A percentile compares a stretch with the other conserved stretches of the same genome.
These are phyloP conservation scores for Anagyrus pseudococci DNA, from an alignment of 2,888 invertebrate genomes.

Conservation along the genomic window DNA sequence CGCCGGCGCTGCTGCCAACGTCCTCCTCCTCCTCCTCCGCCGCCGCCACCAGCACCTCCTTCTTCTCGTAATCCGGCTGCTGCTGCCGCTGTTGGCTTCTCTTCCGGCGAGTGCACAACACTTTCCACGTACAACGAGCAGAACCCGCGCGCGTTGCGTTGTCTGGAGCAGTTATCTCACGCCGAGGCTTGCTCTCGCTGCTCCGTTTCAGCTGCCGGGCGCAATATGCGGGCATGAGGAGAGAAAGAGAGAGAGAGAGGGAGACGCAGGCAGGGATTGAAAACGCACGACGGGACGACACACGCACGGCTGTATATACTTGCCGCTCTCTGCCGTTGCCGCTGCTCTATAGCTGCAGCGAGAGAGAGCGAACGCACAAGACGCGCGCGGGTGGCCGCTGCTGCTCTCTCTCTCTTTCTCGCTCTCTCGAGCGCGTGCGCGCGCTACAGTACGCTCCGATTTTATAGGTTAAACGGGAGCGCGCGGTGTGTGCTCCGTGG, in stretches of 20 bases:
- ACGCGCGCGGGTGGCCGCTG: conserved; percentile 12
- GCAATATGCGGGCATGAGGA: background rate
- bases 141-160: no score
- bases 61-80: no score
- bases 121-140: no score
- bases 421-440: conserved; percentile 14
- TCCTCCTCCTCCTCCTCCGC: background rate
- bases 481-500: background rate
- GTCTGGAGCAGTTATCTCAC: no score
- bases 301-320: conserved; percentile 6
- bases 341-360: background rate
- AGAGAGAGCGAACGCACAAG: conserved; percentile 1
- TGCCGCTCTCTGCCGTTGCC: conserved; percentile 2
- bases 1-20: background rate
- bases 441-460: background rate
- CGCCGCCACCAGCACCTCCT: no score
- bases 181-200: no score
- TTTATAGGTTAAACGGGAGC: conserved; percentile 32
- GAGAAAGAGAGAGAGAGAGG: background rate
- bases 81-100: no score
- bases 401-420: conserved; percentile 37
- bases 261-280: background rate
- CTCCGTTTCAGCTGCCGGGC: no score
- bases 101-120: no score
- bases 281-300: background rate